Evolutionary conservation across 2,113 vertebrate genomes (phyloP).

Genomic region (Vimba vimba): DNA sequence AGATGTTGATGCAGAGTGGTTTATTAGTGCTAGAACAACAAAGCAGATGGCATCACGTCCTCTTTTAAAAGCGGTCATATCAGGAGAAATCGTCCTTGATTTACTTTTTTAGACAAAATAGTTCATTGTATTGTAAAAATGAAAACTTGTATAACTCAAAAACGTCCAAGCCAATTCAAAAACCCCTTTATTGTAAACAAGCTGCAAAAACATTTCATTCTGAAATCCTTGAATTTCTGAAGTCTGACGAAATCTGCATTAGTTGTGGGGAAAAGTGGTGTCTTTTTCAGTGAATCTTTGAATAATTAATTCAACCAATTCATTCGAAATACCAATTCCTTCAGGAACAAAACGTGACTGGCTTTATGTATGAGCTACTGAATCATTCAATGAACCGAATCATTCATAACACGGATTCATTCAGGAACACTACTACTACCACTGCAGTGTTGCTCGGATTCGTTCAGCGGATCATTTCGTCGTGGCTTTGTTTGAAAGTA

Average conservation of each 20-base stretch:
- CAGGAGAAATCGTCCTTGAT: background rate
- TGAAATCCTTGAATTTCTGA: background rate
- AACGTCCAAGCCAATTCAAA: background rate
- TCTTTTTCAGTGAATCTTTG: too few species aligned
- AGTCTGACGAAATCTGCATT: background rate
- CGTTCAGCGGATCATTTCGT: background rate
- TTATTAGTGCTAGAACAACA: background rate
- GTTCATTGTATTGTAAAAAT: background rate
- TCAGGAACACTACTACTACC: background rate
- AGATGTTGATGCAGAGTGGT: background rate
- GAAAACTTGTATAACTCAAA: background rate
- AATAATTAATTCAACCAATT: background rate
- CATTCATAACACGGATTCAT: background rate
- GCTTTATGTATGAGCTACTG: background rate
- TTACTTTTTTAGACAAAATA: background rate
- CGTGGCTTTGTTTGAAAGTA: background rate
- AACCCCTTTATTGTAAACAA: background rate
- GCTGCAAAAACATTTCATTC: background rate
- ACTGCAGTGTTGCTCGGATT: background rate
- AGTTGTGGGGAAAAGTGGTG: background rate
- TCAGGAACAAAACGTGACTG: background rate
- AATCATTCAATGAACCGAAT: background rate
- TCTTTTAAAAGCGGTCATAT: background rate
- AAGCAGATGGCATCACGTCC: background rate
- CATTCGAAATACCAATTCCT: background rate